A percentile compares a stretch with the other conserved stretches of the same genome.
Evolutionary conservation across 2,113 vertebrate species (phyloP).

Genomic region (Garra rufa): DNA sequence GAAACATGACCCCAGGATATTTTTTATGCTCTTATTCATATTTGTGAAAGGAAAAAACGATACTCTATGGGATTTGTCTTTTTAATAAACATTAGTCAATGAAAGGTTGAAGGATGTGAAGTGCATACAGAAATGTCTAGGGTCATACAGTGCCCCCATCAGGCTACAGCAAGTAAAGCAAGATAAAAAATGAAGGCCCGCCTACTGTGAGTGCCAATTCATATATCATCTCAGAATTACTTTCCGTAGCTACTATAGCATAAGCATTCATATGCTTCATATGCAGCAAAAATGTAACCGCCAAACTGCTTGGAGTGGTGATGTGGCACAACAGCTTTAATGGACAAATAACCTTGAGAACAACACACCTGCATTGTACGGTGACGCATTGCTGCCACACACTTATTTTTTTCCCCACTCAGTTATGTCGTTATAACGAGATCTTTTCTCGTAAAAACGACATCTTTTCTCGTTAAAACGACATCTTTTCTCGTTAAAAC

Average conservation of each 20-base stretch:
- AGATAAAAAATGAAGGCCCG: not conserved
- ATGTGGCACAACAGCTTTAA: not conserved
- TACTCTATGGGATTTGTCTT: not conserved
- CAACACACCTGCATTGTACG: no score
- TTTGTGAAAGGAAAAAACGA: not conserved
- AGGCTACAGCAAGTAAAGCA: not conserved
- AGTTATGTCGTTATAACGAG: no score
- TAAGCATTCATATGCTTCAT: not conserved
- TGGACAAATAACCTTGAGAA: not conserved
- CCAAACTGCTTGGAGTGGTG: not conserved
- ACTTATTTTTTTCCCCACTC: no score
- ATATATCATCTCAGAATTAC: not conserved
- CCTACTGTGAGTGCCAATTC: not conserved
- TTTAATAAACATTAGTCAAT: not conserved
- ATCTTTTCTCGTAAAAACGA: no score
- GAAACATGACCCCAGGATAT: not conserved
- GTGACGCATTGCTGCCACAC: no score
- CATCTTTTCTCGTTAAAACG: no score
- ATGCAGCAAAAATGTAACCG: not conserved
- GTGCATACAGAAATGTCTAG: not conserved
- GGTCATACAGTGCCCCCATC: not conserved
- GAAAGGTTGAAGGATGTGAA: not conserved
- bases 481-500: no score
- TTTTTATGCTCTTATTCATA: not conserved
- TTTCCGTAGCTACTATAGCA: not conserved